Base-by-base conservation (phyloP, 2,797 vertebrate species). In the Manis crassicaudata region DNA sequence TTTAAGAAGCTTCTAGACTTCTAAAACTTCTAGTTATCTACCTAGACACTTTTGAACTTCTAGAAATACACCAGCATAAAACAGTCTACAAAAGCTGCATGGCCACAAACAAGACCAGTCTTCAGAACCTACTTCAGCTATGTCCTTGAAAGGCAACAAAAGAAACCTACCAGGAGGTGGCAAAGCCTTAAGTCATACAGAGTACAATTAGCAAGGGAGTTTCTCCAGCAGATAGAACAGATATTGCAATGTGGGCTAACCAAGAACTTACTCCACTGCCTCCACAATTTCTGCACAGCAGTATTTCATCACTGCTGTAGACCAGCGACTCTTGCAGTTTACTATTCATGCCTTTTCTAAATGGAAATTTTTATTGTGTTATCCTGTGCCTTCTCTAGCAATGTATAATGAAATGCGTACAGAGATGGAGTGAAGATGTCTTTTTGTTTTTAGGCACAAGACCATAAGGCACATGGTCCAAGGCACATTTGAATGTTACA, bases 91-190 rank as follows among this genome's bases (percentile, higher is more conserved):
- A 90, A 95, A 91, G 82, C n/a, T 82, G 70, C 17, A 23, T 4
- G 16, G 56, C 40, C 32, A 58, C 37, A 52, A 92, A 32, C 21
- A 88, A 92, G 35, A 90, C 86, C 0, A 82, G 82, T 76, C 35
- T 81, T 67, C 65, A 92, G 92, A 73, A 89, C 50, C 73, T 43
- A 50, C 9, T 89, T 81, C 60, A 83, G 52, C 65, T n/a, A 52
- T 62, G 70, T 27, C 70, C 46, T 87, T 94, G 76, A 94, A 73
- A 92, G 32, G 81, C 81, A 94, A 94, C 21, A 92, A 95, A 46
- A 43, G 87, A 89, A 83, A 90, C 6, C 25, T 75, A 68, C 35
- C 27, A 84, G n/a, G 82, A 65, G n/a, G 82, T 60, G 56, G 77
- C 81, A 96, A 94, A 95, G 40, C 20, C 50, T 89, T 21, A 25